Evolutionary conservation across 2,113 vertebrate species (phyloP).

Genomic region (Brachyhypopomus gauderio): DNA sequence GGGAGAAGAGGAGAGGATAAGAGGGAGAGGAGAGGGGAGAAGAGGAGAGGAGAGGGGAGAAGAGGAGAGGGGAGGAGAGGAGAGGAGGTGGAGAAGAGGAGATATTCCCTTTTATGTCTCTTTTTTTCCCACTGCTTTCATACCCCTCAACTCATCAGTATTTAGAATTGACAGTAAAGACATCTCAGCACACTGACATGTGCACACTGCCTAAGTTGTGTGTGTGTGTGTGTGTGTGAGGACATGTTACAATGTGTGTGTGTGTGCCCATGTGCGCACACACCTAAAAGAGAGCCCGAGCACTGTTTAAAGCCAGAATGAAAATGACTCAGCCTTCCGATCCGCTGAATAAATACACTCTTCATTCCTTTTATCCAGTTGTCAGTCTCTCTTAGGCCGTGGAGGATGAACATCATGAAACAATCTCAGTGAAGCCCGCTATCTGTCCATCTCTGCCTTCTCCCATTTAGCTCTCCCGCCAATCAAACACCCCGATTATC

Average conservation of each 20-base stretch:
- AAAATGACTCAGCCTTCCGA: slow-evolving; percentile 36
- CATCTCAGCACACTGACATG: not conserved
- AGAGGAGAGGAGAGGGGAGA: no score
- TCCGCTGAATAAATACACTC: slow-evolving; percentile 18
- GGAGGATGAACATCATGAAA: slow-evolving; percentile 37
- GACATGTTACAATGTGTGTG: no score
- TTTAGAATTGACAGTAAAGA: slow-evolving; percentile 1
- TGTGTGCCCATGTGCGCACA: not conserved
- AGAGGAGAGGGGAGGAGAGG: not conserved
- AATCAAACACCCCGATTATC: slow-evolving; percentile 41
- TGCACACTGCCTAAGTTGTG: not conserved
- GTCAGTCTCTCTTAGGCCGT: slow-evolving; percentile 28
- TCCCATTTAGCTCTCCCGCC: slow-evolving; percentile 22
- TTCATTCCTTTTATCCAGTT: slow-evolving; percentile 27
- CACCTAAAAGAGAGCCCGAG: not conserved
- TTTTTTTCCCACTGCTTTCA: not conserved
- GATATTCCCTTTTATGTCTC: not conserved
- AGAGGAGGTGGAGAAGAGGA: no score
- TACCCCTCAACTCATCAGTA: not conserved
- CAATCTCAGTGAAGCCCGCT: slow-evolving; percentile 40
- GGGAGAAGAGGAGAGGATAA: no score
- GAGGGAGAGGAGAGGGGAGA: no score
- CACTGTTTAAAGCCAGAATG: not conserved
- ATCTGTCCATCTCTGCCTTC: slow-evolving; percentile 44
- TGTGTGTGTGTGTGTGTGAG: not conserved